Base-by-base conservation (phyloP, 2,888 invertebrate species). In the Cephus sareptanus region DNA sequence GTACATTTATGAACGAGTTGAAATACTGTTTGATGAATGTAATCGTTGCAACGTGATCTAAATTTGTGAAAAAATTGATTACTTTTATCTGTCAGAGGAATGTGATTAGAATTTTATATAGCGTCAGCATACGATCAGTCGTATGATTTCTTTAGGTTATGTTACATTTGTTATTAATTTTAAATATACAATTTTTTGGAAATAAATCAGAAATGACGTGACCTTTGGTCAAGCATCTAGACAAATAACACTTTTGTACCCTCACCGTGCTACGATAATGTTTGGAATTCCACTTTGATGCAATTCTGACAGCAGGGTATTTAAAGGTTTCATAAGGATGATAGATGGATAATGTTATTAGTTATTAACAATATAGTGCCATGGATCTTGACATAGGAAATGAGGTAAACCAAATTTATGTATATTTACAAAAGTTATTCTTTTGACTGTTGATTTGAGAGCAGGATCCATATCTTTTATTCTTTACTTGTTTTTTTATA, bases 351-450 rank as follows among this genome's bases (percentile, higher is more conserved):
- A 80, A 56, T 56, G 56, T 56, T 37, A 75, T 75, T 76, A 76
- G n/a, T 23, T 34, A 69, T 34, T 75, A 69, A 76, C 73, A 77
- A 76, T 56, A 68, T 69, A 68, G 85, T 86, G 86, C 79, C 81
- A 56, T 56, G 56, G 56, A 56, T 23, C 23, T 56, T 75, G 75
- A 73, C 15, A 68, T 73, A 74, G 82, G 78, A 73, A 78, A 75
- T 31, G 85, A 85, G 83, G 85, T 85, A 81, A 81, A 23, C 2
- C 23, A 23, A 23, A 9, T 56, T 79, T 78, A 74, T 40, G 13
- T 37, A n/a, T 35, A 73, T 56, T 33, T 69, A 13, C 11, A 23
- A 23, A 56, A 56, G 9, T 56, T 56, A 56, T 23, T 56, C 9
- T 56, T 23, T 23, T 23, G 23, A 23, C 6, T 15, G 56, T 56